A percentile compares a stretch with the other conserved stretches of the same genome.
These are phyloP conservation scores for Sterna hirundo DNA, from an alignment of 2,113 vertebrate species.

Conservation along the genomic window DNA sequence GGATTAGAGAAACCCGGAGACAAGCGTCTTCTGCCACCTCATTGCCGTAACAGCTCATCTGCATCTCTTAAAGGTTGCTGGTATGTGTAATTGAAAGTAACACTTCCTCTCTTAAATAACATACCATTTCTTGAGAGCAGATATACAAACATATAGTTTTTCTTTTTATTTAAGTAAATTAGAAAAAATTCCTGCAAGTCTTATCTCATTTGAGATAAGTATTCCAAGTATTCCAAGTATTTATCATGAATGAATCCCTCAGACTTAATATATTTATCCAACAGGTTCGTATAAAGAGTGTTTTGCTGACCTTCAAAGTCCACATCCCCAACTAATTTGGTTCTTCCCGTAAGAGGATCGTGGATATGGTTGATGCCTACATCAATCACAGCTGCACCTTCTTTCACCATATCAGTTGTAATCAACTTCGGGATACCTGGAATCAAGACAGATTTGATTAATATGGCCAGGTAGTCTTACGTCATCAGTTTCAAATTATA, in stretches of 20 bases:
- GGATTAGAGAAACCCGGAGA: background rate
- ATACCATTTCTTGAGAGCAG: background rate
- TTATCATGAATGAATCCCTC: background rate
- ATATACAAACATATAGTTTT: fast-evolving
- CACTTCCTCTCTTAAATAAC: background rate
- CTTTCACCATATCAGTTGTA: conserved; percentile 91
- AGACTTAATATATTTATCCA: background rate
- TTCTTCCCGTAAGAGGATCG: conserved; percentile 83
- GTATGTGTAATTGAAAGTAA: background rate
- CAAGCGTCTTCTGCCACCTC: background rate
- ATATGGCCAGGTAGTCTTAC: background rate
- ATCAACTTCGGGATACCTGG: conserved; percentile 89
- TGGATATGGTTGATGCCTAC: conserved; percentile 89
- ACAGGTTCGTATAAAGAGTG: background rate
- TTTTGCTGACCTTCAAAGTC: conserved; percentile 89
- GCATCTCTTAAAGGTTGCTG: background rate
- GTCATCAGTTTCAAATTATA: background rate
- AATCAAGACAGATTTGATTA: conserved; percentile 30
- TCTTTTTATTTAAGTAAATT: background rate
- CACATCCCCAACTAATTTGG: conserved; percentile 88
- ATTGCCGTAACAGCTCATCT: background rate
- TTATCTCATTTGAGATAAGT: background rate
- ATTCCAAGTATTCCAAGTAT: background rate
- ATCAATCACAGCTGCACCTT: conserved; percentile 88
- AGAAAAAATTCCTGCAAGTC: background rate